phyloP scores from a whole-genome alignment of 2,797 vertebrate genomes.

The Scolopax rusticola region DNA sequence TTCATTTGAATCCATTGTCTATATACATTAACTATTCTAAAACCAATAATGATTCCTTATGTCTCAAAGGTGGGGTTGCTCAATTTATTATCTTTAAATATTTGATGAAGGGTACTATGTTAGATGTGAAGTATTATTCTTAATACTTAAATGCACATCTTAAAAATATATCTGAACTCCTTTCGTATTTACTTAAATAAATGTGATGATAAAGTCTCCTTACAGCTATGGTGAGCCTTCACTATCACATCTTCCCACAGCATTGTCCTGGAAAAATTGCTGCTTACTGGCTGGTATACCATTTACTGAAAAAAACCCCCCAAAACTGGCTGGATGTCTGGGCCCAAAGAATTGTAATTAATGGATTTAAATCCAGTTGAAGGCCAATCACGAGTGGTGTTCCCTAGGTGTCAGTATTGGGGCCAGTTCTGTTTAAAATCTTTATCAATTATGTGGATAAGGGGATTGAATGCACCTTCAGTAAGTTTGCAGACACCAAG shows the following conservation, averaged over 20 bases:
- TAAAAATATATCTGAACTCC: background rate
- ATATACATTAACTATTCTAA: background rate
- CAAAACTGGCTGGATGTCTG: background rate
- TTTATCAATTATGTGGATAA: background rate
- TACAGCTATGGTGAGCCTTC: background rate
- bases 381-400: background rate
- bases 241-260: background rate
- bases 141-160: background rate
- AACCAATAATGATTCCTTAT: background rate
- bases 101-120: background rate
- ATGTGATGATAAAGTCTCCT: background rate
- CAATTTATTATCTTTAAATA: background rate
- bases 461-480: background rate
- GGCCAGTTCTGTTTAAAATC: background rate
- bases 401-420: background rate
- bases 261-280: background rate
- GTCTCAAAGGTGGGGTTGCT: background rate
- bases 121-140: background rate
- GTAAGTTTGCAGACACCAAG: background rate
- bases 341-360: background rate
- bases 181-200: background rate
- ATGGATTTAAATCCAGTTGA: background rate
- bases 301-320: background rate
- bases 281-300: background rate
- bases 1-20: background rate